Percentiles rank a stretch among this genome's conserved stretches.
Conservation (phyloP, 2,113 vertebrate genomes). For the Hepsetus odoe region DNA sequence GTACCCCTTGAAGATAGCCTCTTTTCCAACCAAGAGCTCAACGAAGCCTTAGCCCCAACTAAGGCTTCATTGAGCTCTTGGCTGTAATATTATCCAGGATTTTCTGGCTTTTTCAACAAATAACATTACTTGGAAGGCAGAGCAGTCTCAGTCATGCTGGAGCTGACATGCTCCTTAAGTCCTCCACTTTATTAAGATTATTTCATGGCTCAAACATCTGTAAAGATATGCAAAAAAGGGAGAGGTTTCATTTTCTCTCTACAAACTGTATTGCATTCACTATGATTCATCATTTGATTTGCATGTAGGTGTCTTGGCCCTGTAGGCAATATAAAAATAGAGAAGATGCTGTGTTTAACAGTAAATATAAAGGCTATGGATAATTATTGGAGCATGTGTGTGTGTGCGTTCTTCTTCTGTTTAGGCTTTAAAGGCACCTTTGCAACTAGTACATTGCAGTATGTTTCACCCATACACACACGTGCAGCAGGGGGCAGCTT, state of each 20-base stretch:
- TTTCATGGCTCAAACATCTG: background rate
- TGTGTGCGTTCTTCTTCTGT: background rate
- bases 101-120: conserved; percentile 18
- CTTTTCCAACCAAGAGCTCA: conserved; percentile 39
- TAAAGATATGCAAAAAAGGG: background rate
- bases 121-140: background rate
- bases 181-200: background rate
- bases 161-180: background rate
- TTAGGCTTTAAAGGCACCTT: background rate
- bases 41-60: conserved; percentile 46
- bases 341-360: background rate
- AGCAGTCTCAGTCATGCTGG: no score
- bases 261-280: background rate
- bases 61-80: no score
- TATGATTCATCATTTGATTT: background rate
- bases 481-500: no score
- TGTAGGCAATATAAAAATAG: no score
- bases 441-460: background rate
- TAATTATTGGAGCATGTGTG: background rate
- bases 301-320: background rate
- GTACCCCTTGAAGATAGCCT: conserved; percentile 23
- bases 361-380: background rate
- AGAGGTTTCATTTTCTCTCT: background rate
- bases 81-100: conserved; percentile 11
- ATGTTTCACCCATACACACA: no score